Evolutionary conservation across 2,113 vertebrate genomes (phyloP).

Genomic region (Holacanthus passer): DNA sequence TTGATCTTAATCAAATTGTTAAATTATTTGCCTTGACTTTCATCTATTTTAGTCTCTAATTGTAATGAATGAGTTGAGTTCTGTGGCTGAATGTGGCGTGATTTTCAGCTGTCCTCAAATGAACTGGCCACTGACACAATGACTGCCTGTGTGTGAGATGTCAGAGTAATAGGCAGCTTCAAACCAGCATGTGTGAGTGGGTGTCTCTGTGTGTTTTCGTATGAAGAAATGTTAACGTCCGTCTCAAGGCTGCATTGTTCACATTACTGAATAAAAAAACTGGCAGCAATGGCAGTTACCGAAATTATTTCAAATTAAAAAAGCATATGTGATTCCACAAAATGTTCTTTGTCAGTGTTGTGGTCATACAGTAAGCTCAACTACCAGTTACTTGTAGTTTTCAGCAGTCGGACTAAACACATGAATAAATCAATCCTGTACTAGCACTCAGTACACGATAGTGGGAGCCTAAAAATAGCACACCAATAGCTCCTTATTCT

Average conservation of each 20-base stretch:
- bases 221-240: background rate
- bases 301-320: background rate
- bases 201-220: conserved; percentile 2
- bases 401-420: background rate
- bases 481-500: background rate
- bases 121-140: conserved; percentile 74
- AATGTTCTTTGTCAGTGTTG: background rate
- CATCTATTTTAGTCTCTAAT: conserved; percentile 56
- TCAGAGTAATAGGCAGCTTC: conserved; percentile 28
- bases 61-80: conserved; percentile 72
- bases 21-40: conserved; percentile 50
- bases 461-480: background rate
- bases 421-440: background rate
- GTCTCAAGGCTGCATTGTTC: background rate
- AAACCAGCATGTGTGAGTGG: conserved; percentile 22
- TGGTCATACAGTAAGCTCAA: background rate
- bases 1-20: conserved; percentile 52
- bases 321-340: background rate
- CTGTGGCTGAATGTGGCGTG: conserved; percentile 64
- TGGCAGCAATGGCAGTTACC: background rate
- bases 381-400: background rate
- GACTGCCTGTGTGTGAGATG: conserved; percentile 48
- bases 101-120: conserved; percentile 74
- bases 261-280: background rate
- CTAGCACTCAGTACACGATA: background rate